A percentile compares a stretch with the other conserved stretches of the same genome.
These are phyloP conservation scores for Miltochrista miniata DNA, from an alignment of 2,888 invertebrate genomes.

Conservation along the genomic window DNA sequence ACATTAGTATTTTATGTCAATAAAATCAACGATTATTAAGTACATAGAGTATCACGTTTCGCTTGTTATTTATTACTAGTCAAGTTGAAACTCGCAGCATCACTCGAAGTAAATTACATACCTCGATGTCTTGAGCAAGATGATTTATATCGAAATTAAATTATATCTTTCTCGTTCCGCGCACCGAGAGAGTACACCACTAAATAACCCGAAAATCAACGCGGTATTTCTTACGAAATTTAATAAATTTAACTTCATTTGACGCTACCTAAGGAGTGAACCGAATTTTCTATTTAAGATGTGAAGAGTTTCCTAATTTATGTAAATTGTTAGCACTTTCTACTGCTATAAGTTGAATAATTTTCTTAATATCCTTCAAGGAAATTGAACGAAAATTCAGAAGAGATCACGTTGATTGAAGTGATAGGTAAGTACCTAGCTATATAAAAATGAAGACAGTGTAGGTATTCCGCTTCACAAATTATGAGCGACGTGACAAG, in stretches of 20 bases:
- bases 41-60: too few species aligned
- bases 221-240: conserved; percentile 50
- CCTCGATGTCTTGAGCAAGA: conserved; percentile 10
- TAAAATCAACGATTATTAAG: too few species aligned
- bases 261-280: conserved; percentile 39
- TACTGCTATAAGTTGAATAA: conserved; percentile 54
- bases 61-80: not conserved
- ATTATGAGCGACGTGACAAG: too few species aligned
- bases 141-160: conserved; percentile 30
- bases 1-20: not conserved
- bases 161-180: conserved; percentile 22
- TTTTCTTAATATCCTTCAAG: conserved; percentile 61
- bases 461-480: too few species aligned
- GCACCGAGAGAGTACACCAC: conserved; percentile 19
- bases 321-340: conserved; percentile 67
- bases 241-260: conserved; percentile 58
- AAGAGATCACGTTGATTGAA: conserved; percentile 24
- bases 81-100: not conserved
- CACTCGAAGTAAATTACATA: not conserved
- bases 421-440: not conserved
- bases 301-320: conserved; percentile 68
- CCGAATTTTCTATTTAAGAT: conserved; percentile 55
- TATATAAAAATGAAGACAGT: conserved; percentile 5
- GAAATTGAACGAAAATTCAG: conserved; percentile 53
- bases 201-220: conserved; percentile 47